Conservation (phyloP, 2,888 invertebrate genomes). For the Ophion ventricosus region DNA sequence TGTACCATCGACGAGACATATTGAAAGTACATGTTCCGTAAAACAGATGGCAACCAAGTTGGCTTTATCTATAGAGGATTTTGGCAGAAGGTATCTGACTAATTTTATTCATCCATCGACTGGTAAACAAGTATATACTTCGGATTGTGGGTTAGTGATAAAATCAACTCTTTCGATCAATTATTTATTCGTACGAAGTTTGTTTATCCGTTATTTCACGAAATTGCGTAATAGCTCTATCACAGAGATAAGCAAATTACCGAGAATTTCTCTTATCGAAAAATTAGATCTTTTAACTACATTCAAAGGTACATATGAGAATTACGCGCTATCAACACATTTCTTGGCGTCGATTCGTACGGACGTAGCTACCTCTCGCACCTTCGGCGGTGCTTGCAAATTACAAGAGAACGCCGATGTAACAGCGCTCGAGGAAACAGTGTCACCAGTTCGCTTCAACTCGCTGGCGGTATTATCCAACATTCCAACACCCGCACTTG, state of each 20-base stretch:
- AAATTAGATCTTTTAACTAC: background rate
- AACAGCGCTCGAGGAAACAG: slow-evolving; percentile 11
- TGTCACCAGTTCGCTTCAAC: slow-evolving; percentile 57
- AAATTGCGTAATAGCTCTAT: background rate
- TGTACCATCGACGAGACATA: too few species aligned
- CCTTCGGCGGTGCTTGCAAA: slow-evolving; percentile 7
- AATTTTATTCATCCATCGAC: too few species aligned
- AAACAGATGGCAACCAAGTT: too few species aligned
- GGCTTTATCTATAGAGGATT: too few species aligned
- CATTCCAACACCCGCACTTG: slow-evolving; percentile 47
- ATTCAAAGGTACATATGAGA: background rate
- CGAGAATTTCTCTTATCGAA: background rate
- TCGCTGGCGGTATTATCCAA: slow-evolving; percentile 36
- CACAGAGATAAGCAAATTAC: background rate
- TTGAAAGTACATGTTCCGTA: too few species aligned
- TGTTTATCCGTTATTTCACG: too few species aligned
- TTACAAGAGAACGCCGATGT: slow-evolving; percentile 31
- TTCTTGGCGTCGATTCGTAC: slow-evolving; percentile 14
- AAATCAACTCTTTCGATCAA: too few species aligned
- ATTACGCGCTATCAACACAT: slow-evolving; percentile 45
- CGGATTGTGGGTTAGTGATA: too few species aligned
- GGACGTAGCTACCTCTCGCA: slow-evolving; percentile 34
- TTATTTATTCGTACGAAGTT: too few species aligned
- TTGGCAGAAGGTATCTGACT: too few species aligned
- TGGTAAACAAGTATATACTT: too few species aligned